Conservation (phyloP, 2,888 invertebrate genomes). For the Drosophila rubida region DNA sequence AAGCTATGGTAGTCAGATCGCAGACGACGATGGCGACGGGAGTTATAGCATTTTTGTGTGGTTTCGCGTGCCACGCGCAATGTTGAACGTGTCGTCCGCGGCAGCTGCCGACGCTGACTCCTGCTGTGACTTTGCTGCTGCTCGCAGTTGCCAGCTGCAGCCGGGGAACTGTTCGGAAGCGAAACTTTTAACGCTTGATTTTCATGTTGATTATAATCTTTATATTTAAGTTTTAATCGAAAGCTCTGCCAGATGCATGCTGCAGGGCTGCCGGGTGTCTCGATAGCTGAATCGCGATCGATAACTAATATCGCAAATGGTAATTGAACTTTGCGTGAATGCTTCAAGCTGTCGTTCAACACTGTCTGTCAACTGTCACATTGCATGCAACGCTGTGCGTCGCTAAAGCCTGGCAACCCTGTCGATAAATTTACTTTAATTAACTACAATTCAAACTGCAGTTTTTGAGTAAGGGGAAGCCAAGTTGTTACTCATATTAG, state of each 20-base stretch:
- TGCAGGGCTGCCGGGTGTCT: neutral
- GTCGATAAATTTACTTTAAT: too few relatives aligned
- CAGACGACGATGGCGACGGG: neutral
- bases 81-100: slow-evolving; percentile 62
- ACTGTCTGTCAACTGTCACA: too few relatives aligned
- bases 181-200: slow-evolving; percentile 69
- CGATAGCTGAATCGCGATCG: neutral
- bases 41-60: slow-evolving; percentile 67
- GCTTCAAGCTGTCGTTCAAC: too few relatives aligned
- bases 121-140: slow-evolving; percentile 38
- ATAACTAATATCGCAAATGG: neutral
- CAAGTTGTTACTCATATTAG: too few relatives aligned
- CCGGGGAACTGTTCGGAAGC: slow-evolving; percentile 58
- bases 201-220: slow-evolving; percentile 74
- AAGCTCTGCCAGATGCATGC: neutral
- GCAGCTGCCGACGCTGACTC: slow-evolving; percentile 23
- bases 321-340: neutral
- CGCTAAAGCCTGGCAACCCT: too few relatives aligned
- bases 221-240: slow-evolving; percentile 43
- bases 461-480: too few relatives aligned
- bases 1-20: neutral
- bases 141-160: slow-evolving; percentile 31
- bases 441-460: too few relatives aligned
- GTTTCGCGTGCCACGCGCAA: slow-evolving; percentile 73
- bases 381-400: too few relatives aligned